phyloP scores from a whole-genome alignment of 2,888 invertebrate species.

The Ptilodon capucinus region DNA sequence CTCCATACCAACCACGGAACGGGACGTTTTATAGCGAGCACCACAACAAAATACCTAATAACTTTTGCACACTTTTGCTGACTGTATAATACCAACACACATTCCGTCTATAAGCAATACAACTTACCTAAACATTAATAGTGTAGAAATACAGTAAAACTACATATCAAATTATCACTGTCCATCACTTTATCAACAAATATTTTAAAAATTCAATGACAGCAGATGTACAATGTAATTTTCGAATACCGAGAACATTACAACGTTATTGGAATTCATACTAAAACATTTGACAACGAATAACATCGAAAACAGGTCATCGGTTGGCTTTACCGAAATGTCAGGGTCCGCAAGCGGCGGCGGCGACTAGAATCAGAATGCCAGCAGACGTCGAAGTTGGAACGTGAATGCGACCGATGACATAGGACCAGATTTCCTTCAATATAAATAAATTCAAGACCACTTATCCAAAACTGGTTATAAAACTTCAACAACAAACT shows the following conservation, averaged over 20 bases:
- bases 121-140: slow-evolving; percentile 1
- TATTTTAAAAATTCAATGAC: slow-evolving; percentile 23
- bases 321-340: slow-evolving; percentile 62
- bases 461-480: slow-evolving; percentile 1
- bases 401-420: slow-evolving; percentile 25
- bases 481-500: neutral
- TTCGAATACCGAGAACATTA: slow-evolving; percentile 20
- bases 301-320: slow-evolving; percentile 57
- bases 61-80: neutral
- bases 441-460: slow-evolving; percentile 5
- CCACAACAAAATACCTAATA: neutral
- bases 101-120: neutral
- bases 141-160: neutral
- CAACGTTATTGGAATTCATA: slow-evolving; percentile 40
- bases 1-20: neutral
- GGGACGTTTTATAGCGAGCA: neutral
- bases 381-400: slow-evolving; percentile 42
- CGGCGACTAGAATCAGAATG: slow-evolving; percentile 56
- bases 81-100: neutral
- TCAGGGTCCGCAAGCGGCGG: slow-evolving; percentile 63
- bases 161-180: slow-evolving; percentile 11
- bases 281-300: slow-evolving; percentile 46
- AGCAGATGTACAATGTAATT: slow-evolving; percentile 18
- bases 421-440: slow-evolving; percentile 22
- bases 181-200: slow-evolving; percentile 10